phyloP scores from a whole-genome alignment of 2,888 invertebrate genomes.

The Danaus chrysippus region DNA sequence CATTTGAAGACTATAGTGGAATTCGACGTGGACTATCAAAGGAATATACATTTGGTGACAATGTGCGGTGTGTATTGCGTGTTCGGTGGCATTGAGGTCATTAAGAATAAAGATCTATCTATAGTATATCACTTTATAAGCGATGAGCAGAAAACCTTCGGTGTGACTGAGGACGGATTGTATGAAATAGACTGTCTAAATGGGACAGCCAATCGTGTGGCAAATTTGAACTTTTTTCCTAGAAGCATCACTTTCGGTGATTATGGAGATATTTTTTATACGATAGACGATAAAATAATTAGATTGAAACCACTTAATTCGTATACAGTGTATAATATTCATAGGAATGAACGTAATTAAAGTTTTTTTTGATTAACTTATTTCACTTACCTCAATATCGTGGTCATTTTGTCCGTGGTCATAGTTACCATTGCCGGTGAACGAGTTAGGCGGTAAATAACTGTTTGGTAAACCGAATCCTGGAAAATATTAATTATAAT shows the following conservation, averaged over 20 bases:
- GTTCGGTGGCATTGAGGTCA: slow-evolving; percentile 43
- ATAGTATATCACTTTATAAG: slow-evolving; percentile 56
- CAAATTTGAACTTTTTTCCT: slow-evolving; percentile 51
- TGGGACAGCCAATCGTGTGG: slow-evolving; percentile 56
- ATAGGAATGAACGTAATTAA: slow-evolving; percentile 34
- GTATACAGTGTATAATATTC: slow-evolving; percentile 58
- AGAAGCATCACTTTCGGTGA: slow-evolving; percentile 63
- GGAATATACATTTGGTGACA: slow-evolving; percentile 58
- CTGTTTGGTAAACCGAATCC: slow-evolving; percentile 45
- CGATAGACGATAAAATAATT: slow-evolving; percentile 52
- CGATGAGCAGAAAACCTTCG: slow-evolving; percentile 53
- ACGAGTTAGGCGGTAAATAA: slow-evolving; percentile 48
- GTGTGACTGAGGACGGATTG: slow-evolving; percentile 50
- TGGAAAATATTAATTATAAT: slow-evolving; percentile 11
- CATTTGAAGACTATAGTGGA: slow-evolving; percentile 58
- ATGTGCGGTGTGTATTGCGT: slow-evolving; percentile 67
- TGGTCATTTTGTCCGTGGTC: slow-evolving; percentile 38
- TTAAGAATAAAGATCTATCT: slow-evolving; percentile 57
- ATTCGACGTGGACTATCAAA: slow-evolving; percentile 60
- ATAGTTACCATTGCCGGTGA: slow-evolving; percentile 36
- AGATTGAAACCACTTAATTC: slow-evolving; percentile 59
- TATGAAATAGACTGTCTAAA: slow-evolving; percentile 59
- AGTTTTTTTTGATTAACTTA: slow-evolving; percentile 8
- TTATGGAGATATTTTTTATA: slow-evolving; percentile 66
- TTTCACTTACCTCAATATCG: slow-evolving; percentile 61